These are phyloP conservation scores for Nasonia giraulti DNA, from an alignment of 1,140 invertebrate genomes.

Conservation along the genomic window DNA sequence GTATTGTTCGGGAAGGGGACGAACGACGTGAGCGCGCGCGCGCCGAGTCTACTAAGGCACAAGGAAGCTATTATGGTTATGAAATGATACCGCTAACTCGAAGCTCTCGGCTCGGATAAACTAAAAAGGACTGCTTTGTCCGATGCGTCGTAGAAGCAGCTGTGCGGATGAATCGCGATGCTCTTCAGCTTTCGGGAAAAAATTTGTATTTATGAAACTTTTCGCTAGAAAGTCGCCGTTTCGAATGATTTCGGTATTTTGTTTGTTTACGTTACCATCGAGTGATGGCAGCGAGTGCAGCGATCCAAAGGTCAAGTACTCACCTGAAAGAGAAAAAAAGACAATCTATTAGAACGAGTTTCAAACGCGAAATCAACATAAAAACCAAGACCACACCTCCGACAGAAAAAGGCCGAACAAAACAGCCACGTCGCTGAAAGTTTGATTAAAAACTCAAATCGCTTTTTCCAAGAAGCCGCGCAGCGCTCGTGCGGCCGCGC, in stretches of 20 bases:
- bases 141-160: not conserved
- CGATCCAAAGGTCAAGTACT: not conserved
- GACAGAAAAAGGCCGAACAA: not conserved
- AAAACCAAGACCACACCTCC: not conserved
- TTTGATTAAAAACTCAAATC: conserved; percentile 25
- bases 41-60: not conserved
- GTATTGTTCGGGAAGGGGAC: not conserved
- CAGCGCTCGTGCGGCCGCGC: not conserved
- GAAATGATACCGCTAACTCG: not conserved
- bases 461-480: not conserved
- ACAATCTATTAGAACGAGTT: not conserved
- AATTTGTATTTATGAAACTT: no score
- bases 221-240: no score
- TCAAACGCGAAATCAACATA: no score
- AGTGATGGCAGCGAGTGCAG: no score
- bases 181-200: no score
- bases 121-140: not conserved
- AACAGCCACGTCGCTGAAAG: not conserved
- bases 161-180: not conserved
- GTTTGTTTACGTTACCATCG: not conserved
- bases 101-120: not conserved
- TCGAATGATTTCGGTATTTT: no score
- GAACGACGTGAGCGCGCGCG: not conserved
- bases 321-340: conserved; percentile 17
- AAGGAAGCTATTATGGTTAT: not conserved